Percentiles rank a stretch among this genome's conserved stretches.
These are phyloP conservation scores for Diplodus sargus DNA, from an alignment of 2,797 vertebrate species.

Conservation along the genomic window DNA sequence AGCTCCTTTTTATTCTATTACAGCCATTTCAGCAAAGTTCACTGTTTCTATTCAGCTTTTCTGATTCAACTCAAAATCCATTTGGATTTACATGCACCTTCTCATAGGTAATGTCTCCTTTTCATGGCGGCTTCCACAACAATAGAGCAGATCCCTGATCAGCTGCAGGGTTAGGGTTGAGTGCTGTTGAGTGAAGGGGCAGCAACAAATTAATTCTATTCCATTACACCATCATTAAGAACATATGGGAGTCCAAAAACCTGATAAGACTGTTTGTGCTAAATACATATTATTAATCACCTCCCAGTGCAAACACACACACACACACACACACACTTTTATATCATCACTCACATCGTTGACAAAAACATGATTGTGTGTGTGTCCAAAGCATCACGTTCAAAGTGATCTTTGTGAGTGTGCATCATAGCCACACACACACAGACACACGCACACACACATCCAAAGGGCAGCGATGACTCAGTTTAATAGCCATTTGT, in stretches of 20 bases:
- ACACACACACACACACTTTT: conserved; percentile 28
- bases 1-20: neutral
- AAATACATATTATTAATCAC: conserved; percentile 41
- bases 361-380: neutral
- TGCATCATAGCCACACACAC: neutral
- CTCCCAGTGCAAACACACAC: conserved; percentile 29
- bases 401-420: neutral
- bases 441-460: conserved; percentile 17
- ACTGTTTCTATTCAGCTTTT: conserved; percentile 8
- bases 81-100: conserved; percentile 6
- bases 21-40: conserved; percentile 1
- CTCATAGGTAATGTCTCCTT: neutral
- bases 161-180: conserved; percentile 49
- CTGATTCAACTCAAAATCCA: conserved; percentile 5
- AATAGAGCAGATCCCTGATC: conserved; percentile 31
- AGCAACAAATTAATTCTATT: conserved; percentile 29
- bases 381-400: neutral
- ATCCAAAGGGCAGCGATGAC: conserved; percentile 47
- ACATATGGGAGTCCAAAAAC: conserved; percentile 25
- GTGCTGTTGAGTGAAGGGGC: conserved; percentile 40
- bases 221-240: conserved; percentile 51
- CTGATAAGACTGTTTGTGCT: conserved; percentile 30
- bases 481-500: conserved; percentile 52
- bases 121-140: conserved; percentile 24
- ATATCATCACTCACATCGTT: neutral